phyloP scores from a whole-genome alignment of 2,113 vertebrate species.

The Spheniscus mendiculus region DNA sequence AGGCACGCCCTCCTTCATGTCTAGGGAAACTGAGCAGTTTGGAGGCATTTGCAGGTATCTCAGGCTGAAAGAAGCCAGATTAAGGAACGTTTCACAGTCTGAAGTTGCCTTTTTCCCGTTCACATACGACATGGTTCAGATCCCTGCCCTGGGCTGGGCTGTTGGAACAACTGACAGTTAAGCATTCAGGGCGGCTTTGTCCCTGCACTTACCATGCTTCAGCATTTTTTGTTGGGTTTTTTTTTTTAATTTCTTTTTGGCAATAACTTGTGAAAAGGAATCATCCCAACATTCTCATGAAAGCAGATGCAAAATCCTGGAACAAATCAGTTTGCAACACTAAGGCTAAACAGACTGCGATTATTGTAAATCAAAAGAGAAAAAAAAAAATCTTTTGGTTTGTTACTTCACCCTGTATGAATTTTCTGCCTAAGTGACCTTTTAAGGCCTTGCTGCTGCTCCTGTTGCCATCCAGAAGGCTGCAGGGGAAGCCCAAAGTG shows the following conservation, averaged over 20 bases:
- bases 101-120: neutral
- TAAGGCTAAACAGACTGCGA: conserved; percentile 46
- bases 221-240: neutral
- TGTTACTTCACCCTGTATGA: conserved; percentile 6
- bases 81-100: neutral
- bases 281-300: conserved; percentile 36
- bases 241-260: neutral
- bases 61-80: neutral
- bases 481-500: neutral
- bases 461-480: neutral
- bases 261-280: conserved; percentile 36
- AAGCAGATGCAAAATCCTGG: conserved; percentile 61
- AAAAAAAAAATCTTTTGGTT: conserved; percentile 1
- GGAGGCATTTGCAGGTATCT: neutral
- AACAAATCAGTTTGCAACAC: conserved; percentile 60
- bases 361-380: conserved; percentile 43
- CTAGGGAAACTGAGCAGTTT: neutral
- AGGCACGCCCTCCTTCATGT: neutral
- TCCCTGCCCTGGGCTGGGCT: neutral
- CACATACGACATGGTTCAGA: fast-evolving
- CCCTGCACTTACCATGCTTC: neutral
- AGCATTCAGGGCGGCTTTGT: neutral
- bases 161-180: neutral
- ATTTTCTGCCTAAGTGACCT: conserved; percentile 36
- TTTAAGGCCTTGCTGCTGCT: conserved; percentile 11